phyloP scores from a whole-genome alignment of 1,140 invertebrate genomes.

The Ylistrum balloti region DNA sequence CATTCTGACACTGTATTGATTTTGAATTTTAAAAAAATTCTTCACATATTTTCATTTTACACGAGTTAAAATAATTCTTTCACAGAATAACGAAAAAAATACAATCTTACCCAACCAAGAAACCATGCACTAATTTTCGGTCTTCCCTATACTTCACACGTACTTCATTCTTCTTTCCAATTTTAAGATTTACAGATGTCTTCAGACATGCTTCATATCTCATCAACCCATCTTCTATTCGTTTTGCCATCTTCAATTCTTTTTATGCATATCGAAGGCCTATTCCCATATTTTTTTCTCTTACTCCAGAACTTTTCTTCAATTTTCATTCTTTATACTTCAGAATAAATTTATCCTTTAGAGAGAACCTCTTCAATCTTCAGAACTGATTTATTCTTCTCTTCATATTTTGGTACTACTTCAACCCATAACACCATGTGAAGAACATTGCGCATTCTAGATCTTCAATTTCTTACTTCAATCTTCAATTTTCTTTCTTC shows the following conservation, averaged over 20 bases:
- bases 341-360: not conserved
- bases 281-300: not conserved
- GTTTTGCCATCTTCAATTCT: slow-evolving; percentile 22
- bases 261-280: not conserved
- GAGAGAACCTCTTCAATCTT: not conserved
- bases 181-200: not conserved
- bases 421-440: slow-evolving; percentile 32
- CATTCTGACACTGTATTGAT: too few species aligned
- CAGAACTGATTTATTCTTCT: not conserved
- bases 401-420: not conserved
- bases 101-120: slow-evolving; percentile 32
- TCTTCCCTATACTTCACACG: not conserved
- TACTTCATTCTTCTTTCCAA: slow-evolving; percentile 16
- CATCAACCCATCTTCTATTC: slow-evolving; percentile 14
- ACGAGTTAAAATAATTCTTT: not conserved
- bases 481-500: slow-evolving; percentile 40
- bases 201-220: slow-evolving; percentile 7
- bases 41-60: too few species aligned
- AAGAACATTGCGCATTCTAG: slow-evolving; percentile 15
- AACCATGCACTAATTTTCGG: slow-evolving; percentile 38
- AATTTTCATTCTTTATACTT: not conserved
- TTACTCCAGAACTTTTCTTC: not conserved
- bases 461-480: slow-evolving; percentile 40
- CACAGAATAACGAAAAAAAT: not conserved
- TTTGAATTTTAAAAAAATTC: too few species aligned